These are phyloP conservation scores for Cephalophus harveyi DNA, from an alignment of 2,113 vertebrate species.

Conservation along the genomic window DNA sequence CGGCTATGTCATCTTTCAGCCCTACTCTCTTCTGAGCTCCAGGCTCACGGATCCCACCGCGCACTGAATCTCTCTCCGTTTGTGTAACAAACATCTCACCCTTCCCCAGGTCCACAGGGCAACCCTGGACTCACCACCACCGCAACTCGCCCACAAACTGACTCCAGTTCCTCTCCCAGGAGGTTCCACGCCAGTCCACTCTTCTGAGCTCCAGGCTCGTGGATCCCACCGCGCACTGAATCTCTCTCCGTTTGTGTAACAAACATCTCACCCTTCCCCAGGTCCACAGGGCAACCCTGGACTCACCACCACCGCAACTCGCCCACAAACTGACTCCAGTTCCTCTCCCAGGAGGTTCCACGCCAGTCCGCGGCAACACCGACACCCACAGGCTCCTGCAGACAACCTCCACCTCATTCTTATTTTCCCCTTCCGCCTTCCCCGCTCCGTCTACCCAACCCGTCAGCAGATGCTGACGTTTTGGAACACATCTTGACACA, in stretches of 20 bases:
- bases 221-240: too few species aligned
- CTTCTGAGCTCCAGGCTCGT: background rate
- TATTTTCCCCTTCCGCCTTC: background rate
- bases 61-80: background rate
- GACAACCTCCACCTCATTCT: background rate
- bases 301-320: background rate
- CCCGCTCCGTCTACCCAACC: too few species aligned
- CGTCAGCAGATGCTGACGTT: background rate
- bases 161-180: background rate
- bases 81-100: background rate
- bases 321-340: background rate
- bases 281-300: background rate
- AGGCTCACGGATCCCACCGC: background rate
- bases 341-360: background rate
- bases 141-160: background rate
- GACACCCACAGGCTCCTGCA: background rate
- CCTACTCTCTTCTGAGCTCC: background rate
- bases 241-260: background rate
- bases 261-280: background rate
- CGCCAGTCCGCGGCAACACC: rapidly evolving
- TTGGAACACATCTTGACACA: background rate
- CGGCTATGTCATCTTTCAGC: background rate
- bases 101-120: background rate
- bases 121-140: background rate
- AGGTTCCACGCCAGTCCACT: background rate